These are phyloP conservation scores for Pyxicephalus adspersus DNA, from an alignment of 2,113 vertebrate species.

Conservation along the genomic window DNA sequence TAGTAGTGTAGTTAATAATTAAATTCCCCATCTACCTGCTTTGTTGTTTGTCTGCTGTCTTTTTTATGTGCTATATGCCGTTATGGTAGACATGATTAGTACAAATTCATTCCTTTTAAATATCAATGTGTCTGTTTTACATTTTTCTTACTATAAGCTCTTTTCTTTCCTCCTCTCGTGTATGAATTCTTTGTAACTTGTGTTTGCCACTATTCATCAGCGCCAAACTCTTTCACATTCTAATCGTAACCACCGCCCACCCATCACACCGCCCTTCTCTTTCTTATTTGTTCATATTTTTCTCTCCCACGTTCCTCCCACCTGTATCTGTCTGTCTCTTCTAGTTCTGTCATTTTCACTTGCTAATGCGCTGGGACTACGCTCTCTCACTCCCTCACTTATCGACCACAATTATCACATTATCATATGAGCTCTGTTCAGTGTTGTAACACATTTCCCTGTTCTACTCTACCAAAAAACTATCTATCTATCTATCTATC, in stretches of 20 bases:
- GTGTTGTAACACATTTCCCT: constrained; percentile 15
- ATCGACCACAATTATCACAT: constrained; percentile 47
- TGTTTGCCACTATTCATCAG: constrained; percentile 26
- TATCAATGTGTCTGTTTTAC: neutral
- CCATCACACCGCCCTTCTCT: constrained; percentile 44
- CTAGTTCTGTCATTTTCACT: constrained; percentile 48
- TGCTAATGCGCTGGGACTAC: constrained; percentile 21
- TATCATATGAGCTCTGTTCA: constrained; percentile 39
- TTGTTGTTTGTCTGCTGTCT: too few species aligned
- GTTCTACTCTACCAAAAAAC: neutral
- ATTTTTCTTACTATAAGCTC: constrained; percentile 23
- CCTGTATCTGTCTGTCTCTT: constrained; percentile 56
- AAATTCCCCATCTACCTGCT: too few species aligned
- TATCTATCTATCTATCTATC: too few species aligned
- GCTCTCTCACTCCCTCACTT: constrained; percentile 42
- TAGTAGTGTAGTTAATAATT: too few species aligned
- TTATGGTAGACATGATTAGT: too few species aligned
- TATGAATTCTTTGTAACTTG: constrained; percentile 17
- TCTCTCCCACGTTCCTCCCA: constrained; percentile 56
- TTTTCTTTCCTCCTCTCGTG: constrained; percentile 6
- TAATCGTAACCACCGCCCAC: constrained; percentile 48
- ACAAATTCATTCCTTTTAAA: neutral
- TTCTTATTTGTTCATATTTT: constrained; percentile 47
- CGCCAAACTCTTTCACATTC: constrained; percentile 19
- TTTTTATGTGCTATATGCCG: too few species aligned